phyloP scores from a whole-genome alignment of 1,140 invertebrate genomes.

The Pararge aegeria region DNA sequence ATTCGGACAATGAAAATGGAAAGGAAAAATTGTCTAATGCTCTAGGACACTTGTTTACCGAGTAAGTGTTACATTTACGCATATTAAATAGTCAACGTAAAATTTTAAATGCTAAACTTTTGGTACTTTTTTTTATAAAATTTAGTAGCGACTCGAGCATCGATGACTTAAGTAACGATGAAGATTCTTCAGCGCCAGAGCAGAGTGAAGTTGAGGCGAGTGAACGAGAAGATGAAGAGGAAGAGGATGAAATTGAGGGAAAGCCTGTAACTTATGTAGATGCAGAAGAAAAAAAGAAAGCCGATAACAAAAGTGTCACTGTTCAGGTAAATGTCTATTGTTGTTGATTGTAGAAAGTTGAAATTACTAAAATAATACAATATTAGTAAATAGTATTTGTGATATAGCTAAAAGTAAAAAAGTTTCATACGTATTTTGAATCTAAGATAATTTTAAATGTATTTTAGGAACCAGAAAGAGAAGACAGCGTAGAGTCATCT shows the following conservation, averaged over 20 bases:
- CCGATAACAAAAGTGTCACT: conserved; percentile 56
- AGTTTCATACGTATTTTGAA: no score
- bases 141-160: conserved; percentile 85
- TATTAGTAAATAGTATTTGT: no score
- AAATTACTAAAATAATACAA: no score
- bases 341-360: no score
- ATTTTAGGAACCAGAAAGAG: conserved; percentile 54
- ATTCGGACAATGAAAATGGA: conserved; percentile 89
- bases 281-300: conserved; percentile 52
- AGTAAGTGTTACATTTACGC: conserved; percentile 50
- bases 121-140: background rate
- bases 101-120: background rate
- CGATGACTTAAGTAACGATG: conserved; percentile 86
- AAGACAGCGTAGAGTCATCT: conserved; percentile 72
- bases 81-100: no score
- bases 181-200: conserved; percentile 85
- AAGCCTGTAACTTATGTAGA: conserved; percentile 53
- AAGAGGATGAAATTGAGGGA: conserved; percentile 36
- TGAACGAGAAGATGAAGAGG: conserved; percentile 50
- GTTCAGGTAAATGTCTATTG: conserved; percentile 50
- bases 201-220: conserved; percentile 73
- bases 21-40: conserved; percentile 86
- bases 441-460: no score
- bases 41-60: conserved; percentile 86
- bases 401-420: no score